Percentiles rank a stretch among this genome's conserved stretches.
Evolutionary conservation across 2,113 vertebrate species (phyloP).

Genomic region (Podocnemis expansa): DNA sequence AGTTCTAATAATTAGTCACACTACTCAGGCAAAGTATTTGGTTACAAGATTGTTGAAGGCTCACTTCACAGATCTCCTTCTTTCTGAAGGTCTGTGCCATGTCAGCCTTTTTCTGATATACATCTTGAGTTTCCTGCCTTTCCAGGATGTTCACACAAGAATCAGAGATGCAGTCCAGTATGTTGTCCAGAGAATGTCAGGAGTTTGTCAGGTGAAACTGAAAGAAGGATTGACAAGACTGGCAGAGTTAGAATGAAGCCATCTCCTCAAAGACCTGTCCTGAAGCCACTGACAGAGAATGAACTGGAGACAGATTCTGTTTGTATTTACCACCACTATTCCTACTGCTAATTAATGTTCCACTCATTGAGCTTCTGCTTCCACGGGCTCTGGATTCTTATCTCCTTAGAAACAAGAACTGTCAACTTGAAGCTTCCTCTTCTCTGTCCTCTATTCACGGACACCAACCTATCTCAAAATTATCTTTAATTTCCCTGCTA

Average conservation of each 20-base stretch:
- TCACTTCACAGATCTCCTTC: neutral
- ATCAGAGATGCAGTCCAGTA: no score
- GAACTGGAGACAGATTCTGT: neutral
- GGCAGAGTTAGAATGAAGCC: neutral
- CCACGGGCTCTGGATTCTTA: neutral
- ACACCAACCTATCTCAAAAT: neutral
- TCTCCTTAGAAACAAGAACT: neutral
- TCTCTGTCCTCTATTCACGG: neutral
- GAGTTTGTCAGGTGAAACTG: neutral
- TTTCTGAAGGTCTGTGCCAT: neutral
- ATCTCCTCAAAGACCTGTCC: neutral
- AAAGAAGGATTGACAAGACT: neutral
- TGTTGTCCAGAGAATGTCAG: no score
- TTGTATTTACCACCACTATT: neutral
- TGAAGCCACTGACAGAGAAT: neutral
- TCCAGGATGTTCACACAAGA: no score
- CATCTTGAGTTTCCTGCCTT: neutral
- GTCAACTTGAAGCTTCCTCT: neutral
- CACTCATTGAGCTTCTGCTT: neutral
- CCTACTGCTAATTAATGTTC: neutral
- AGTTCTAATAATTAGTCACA: neutral
- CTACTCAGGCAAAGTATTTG: neutral
- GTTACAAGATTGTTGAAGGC: neutral
- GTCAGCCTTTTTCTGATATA: neutral
- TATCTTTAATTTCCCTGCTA: neutral